phyloP scores from a whole-genome alignment of 2,113 vertebrate species.

The Acinonyx jubatus region DNA sequence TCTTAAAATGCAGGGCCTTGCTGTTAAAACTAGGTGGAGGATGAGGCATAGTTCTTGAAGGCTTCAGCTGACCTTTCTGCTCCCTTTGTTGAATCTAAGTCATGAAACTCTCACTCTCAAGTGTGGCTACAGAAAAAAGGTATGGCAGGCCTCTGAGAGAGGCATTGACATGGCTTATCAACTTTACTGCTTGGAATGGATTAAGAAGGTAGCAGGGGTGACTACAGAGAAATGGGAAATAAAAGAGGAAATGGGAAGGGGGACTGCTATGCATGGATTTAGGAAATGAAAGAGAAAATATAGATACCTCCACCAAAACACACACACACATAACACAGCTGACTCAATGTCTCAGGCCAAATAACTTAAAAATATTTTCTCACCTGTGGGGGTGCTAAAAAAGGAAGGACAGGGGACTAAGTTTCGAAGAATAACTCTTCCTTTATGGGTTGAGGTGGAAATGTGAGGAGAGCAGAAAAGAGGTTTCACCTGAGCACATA shows the following conservation, averaged over 20 bases:
- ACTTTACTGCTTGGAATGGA: neutral
- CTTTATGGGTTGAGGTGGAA: neutral
- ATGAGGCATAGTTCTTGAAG: constrained; percentile 19
- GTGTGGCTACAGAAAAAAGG: neutral
- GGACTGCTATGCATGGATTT: neutral
- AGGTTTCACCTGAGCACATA: neutral
- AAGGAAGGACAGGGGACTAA: neutral
- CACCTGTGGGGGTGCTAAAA: neutral
- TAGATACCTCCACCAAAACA: neutral
- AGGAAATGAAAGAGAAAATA: constrained; percentile 16
- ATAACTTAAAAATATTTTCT: neutral
- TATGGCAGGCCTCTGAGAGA: neutral
- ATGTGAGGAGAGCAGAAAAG: neutral
- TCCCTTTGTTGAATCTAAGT: neutral
- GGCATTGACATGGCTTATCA: neutral
- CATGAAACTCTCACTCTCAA: neutral
- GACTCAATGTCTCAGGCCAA: neutral
- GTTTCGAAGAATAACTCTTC: neutral
- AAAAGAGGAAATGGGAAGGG: neutral
- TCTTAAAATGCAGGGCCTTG: neutral
- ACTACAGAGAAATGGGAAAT: neutral
- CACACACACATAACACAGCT: neutral
- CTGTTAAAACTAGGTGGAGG: neutral
- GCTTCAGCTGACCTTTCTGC: neutral
- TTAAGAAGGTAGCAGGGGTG: neutral